Conservation (phyloP, 2,797 vertebrate species). For the Nyctalus aviator region DNA sequence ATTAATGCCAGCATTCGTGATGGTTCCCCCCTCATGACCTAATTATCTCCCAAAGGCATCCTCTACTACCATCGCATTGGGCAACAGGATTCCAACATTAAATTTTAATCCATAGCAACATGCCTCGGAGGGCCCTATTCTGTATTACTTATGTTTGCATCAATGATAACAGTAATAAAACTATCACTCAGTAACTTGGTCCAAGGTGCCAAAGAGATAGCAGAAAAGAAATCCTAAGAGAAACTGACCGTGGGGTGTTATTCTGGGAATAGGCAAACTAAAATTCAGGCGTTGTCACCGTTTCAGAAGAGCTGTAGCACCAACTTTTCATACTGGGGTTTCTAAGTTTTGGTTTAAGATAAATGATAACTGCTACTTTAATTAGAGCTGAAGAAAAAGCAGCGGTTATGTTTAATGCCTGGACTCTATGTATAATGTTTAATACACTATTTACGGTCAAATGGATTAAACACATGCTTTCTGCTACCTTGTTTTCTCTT, state of each 20-base stretch:
- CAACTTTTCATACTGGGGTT: not conserved
- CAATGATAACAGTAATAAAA: not conserved
- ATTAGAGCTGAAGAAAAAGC: not conserved
- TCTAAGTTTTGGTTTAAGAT: not conserved
- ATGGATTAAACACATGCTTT: not conserved
- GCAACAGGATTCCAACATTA: not conserved
- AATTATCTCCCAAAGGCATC: not conserved
- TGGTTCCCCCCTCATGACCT: not conserved
- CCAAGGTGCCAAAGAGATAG: not conserved
- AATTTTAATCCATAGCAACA: not conserved
- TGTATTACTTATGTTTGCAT: not conserved
- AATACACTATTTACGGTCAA: not conserved
- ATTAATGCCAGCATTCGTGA: not conserved
- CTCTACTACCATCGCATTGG: not conserved
- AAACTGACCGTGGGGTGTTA: not conserved
- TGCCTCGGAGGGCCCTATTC: not conserved
- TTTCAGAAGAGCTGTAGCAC: not conserved
- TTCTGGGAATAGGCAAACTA: not conserved
- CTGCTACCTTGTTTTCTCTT: not conserved
- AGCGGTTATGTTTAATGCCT: not conserved
- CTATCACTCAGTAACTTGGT: not conserved
- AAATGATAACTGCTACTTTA: not conserved
- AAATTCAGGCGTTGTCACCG: not conserved
- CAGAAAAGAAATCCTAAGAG: not conserved
- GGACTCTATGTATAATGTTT: not conserved